These are phyloP conservation scores for Eumacrocentrus americanus DNA, from an alignment of 2,888 invertebrate species.

Conservation along the genomic window DNA sequence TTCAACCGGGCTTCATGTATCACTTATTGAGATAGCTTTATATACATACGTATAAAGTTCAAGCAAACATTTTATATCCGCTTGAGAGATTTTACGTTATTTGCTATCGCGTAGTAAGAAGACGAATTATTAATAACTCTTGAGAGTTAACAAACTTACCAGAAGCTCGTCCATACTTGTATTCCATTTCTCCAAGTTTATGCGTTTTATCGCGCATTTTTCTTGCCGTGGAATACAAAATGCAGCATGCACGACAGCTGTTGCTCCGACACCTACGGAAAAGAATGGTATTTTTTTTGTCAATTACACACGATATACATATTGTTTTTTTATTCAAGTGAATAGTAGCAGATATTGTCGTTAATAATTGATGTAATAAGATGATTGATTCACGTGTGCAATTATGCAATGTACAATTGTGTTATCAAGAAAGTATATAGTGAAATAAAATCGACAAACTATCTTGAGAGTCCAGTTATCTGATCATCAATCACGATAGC, in stretches of 20 bases:
- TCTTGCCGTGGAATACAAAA: conserved; percentile 88
- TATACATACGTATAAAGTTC: neutral
- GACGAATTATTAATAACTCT: neutral
- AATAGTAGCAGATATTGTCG: too few relatives aligned
- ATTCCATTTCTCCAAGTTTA: conserved; percentile 99
- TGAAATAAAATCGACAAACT: too few relatives aligned
- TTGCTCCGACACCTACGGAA: conserved; percentile 86
- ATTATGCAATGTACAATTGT: too few relatives aligned
- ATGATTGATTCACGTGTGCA: too few relatives aligned
- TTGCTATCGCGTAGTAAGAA: neutral
- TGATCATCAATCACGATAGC: too few relatives aligned
- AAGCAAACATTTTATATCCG: neutral
- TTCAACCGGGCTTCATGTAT: conserved; percentile 8
- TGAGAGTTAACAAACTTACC: conserved; percentile 70
- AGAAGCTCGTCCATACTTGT: conserved; percentile 98
- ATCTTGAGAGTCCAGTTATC: too few relatives aligned
- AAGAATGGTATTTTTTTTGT: too few relatives aligned
- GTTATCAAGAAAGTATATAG: too few relatives aligned
- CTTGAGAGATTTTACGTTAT: conserved; percentile 3
- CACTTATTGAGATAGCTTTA: neutral
- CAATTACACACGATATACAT: neutral
- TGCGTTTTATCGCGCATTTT: conserved; percentile 97
- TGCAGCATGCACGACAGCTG: conserved; percentile 94
- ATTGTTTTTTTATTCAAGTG: too few relatives aligned
- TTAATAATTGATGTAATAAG: too few relatives aligned